Evolutionary conservation across 2,888 invertebrate species (phyloP), one percentile per base, ranked within the genome.

Genomic region (Kuschelorhynchus macadamiae): DNA sequence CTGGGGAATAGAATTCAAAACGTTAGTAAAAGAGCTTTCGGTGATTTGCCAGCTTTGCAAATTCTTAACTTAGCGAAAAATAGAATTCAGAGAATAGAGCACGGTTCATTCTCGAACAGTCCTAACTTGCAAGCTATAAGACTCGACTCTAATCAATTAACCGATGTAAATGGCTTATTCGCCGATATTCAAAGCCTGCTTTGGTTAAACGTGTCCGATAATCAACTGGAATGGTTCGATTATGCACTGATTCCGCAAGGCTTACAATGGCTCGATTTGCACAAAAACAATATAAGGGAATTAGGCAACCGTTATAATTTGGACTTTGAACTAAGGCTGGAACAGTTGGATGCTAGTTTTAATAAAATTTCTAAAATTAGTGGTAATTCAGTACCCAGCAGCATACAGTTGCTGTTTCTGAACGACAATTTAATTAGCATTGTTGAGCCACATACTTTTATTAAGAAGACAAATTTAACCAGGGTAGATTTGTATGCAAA

Each of bases 401-500:
- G 92, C 79, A 90, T 95, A 57, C 94, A 95, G 83, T 85, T 94
- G 77, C 86, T 96, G 77, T 95, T 95, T 84, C 87, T 95, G 76
- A 95, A 95, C 84, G 93, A 96, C 85, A 96, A 96, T 86, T 87
- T 91, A 78, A 94, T 96, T 81, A 89, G 90, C 74, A 87, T 88
- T 77, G 93, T 96, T 71, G 95, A 95, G 83, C 91, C 95, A 49
- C 93, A 95, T 83, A 93, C 95, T 70, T 96, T 96, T 85, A 88
- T 93, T 82, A 92, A 92, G 84, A 96, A 96, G 86, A 88, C 88
- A 74, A 96, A 96, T 86, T 87, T 96, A 79, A 94, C 94, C 63
- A 87, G 95, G 77, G 96, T 95, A 77, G 96, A 96, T 86, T 88
- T 96, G 78, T 96, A 95, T 85, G 94, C 95, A 77, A 96, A 96